These are phyloP conservation scores for Cataglyphis livida DNA, from an alignment of 2,888 invertebrate species.

Conservation along the genomic window DNA sequence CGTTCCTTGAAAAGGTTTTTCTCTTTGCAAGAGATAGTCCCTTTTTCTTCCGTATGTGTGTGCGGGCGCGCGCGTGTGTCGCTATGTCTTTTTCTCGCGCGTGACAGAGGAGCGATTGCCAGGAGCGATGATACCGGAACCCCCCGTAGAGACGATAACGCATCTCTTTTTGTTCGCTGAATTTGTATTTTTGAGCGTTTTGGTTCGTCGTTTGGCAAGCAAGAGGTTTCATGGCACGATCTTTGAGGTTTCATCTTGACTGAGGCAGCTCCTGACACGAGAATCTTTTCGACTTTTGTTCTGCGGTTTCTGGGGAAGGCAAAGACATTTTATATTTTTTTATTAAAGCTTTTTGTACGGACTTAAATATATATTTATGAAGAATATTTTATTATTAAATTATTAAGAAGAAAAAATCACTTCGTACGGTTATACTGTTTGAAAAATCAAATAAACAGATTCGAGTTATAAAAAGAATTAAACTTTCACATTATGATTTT, in stretches of 20 bases:
- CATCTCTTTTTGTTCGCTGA: conserved; percentile 80
- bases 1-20: conserved; percentile 73
- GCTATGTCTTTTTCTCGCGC: conserved; percentile 57
- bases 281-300: conserved; percentile 18
- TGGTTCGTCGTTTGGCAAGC: conserved; percentile 77
- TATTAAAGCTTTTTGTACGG: too few species aligned
- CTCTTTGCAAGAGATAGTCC: conserved; percentile 61
- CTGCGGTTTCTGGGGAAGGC: background rate
- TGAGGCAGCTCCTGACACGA: conserved; percentile 52
- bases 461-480: too few species aligned
- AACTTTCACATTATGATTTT: too few species aligned
- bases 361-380: too few species aligned
- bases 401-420: too few species aligned
- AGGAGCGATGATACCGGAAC: conserved; percentile 60
- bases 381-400: too few species aligned
- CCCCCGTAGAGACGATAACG: conserved; percentile 81
- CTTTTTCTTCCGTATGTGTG: conserved; percentile 29
- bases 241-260: conserved; percentile 71
- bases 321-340: background rate
- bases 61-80: conserved; percentile 7
- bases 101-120: conserved; percentile 54
- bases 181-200: conserved; percentile 81
- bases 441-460: too few species aligned
- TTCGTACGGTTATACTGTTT: too few species aligned
- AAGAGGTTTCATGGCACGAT: conserved; percentile 71